Conservation (phyloP, 1,140 invertebrate species). For the Chelonus insularis region DNA sequence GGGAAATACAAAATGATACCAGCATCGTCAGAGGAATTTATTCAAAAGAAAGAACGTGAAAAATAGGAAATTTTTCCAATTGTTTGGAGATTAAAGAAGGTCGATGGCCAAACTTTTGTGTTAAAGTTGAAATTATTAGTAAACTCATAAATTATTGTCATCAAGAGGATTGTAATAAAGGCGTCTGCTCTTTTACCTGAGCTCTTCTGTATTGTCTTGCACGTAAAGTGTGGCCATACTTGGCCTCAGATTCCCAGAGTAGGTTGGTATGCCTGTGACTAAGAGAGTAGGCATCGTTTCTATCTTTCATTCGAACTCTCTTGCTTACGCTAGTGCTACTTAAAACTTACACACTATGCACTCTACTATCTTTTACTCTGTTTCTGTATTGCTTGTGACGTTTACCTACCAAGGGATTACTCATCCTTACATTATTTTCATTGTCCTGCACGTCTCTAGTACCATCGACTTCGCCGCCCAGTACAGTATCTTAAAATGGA, state of each 20-base stretch:
- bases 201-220: conserved; percentile 3
- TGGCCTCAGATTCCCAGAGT: conserved; percentile 18
- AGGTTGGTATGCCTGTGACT: conserved; percentile 15
- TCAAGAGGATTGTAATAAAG: neutral
- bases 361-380: neutral
- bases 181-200: conserved; percentile 2
- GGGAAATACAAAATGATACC: too few relatives aligned
- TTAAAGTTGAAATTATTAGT: too few relatives aligned
- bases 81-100: too few relatives aligned
- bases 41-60: too few relatives aligned
- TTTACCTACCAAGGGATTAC: conserved; percentile 15
- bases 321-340: neutral
- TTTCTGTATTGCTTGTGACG: neutral
- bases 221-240: conserved; percentile 11
- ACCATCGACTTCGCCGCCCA: neutral
- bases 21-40: too few relatives aligned
- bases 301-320: neutral
- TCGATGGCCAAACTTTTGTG: too few relatives aligned
- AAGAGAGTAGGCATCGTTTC: conserved; percentile 13
- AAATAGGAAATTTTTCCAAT: too few relatives aligned
- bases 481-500: neutral
- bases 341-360: too few relatives aligned
- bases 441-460: conserved; percentile 15
- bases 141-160: neutral
- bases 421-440: conserved; percentile 22